These are phyloP conservation scores for Campoplex capitator DNA, from an alignment of 2,888 invertebrate genomes.

Conservation along the genomic window DNA sequence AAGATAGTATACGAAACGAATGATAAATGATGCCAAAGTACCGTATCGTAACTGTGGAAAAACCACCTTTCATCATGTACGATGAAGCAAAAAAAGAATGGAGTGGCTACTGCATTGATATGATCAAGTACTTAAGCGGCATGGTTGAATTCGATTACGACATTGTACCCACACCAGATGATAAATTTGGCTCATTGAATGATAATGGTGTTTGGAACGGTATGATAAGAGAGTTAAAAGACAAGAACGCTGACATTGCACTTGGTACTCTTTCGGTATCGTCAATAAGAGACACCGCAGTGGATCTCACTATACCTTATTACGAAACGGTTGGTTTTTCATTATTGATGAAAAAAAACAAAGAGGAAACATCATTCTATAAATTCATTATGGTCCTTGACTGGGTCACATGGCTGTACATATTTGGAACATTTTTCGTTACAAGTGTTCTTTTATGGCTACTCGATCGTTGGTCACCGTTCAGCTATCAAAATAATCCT, in stretches of 20 bases:
- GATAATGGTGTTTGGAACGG: slow-evolving; percentile 94
- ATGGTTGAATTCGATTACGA: slow-evolving; percentile 92
- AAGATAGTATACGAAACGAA: slow-evolving; percentile 85
- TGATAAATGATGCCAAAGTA: slow-evolving; percentile 93
- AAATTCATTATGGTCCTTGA: slow-evolving; percentile 98
- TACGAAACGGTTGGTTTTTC: slow-evolving; percentile 99
- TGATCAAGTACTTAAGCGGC: slow-evolving; percentile 94
- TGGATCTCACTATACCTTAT: slow-evolving; percentile 99
- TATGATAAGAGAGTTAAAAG: slow-evolving; percentile 92
- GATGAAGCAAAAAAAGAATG: slow-evolving; percentile 86
- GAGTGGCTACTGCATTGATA: slow-evolving; percentile 96
- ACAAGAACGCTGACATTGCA: slow-evolving; percentile 96
- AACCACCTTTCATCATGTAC: slow-evolving; percentile 93
- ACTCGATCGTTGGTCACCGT: slow-evolving; percentile 98
- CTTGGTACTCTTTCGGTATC: slow-evolving; percentile 97
- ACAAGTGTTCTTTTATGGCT: slow-evolving; percentile 97
- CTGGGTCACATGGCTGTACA: slow-evolving; percentile 98
- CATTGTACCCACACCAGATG: slow-evolving; percentile 92
- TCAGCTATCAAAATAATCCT: slow-evolving; percentile 97
- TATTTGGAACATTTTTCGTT: slow-evolving; percentile 97
- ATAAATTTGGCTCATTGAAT: slow-evolving; percentile 95
- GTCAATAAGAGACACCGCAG: slow-evolving; percentile 98
- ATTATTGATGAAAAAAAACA: slow-evolving; percentile 95
- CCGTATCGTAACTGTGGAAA: slow-evolving; percentile 93
- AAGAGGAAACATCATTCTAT: slow-evolving; percentile 95